Base-by-base conservation (phyloP, 1,140 invertebrate genomes). In the Drosophila mayri region DNA sequence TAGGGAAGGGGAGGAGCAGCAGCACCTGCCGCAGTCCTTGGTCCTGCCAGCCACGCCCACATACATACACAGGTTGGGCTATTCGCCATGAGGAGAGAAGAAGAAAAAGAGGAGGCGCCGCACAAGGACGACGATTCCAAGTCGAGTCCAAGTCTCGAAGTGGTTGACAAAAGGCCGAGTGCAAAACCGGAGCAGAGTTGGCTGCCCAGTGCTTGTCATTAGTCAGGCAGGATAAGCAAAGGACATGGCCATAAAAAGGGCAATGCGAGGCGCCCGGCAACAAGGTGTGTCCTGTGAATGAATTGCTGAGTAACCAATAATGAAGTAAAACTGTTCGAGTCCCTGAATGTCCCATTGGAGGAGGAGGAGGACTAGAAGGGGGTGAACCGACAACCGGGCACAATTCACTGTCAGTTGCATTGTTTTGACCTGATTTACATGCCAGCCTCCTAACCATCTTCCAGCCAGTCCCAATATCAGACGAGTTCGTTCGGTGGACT, bases 231-330 rank as follows among this genome's bases (percentile, higher is more conserved):
- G 86, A 90, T 90, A 90, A 85, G 71, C 86, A 90, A 81, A 79
- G 81, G 86, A 90, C 78, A 90, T 76, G 71, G 81, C 76, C 68
- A 83, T 88, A 88, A 87, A 87, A 87, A 87, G 83, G 83, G 65
- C 83, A 87, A 83, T 86, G 82, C 75, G 63, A 81, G 60, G 64
- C 64, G 64, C 64, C 64, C 41, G 60, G 67, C 64, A 59, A 85
- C 80, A 85, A 90, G 85, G 85, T 90, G 81, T 90, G 81, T 81
- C 85, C 86, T 78, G 43, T 90, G 85, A 90, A 90, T 90, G 85
- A 90, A 90, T 90, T 90, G 85, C 85, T 85, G 85, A 90, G 86
- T 90, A 90, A 90, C 85, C 85, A 90, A 90, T 90, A 90, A 90
- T 90, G 85, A 90, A 90, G 78, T 90, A 90, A 90, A 77, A 81